Evolutionary conservation across 2,888 invertebrate genomes (phyloP).

Genomic region (Agonopterix alstromeriana): DNA sequence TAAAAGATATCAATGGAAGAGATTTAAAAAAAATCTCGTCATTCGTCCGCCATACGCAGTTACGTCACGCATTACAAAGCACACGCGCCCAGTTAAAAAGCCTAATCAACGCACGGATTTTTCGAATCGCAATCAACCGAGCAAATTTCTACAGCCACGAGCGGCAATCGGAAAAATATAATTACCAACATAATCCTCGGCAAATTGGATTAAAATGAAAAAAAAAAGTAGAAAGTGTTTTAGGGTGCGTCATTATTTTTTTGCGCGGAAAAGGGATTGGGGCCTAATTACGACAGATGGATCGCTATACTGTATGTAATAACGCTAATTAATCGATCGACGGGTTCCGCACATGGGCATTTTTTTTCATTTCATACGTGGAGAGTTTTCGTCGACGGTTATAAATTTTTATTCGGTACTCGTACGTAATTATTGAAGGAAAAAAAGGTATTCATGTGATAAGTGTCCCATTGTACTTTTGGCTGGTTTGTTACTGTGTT

Average conservation of each 20-base stretch:
- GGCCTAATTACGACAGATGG: conserved; percentile 74
- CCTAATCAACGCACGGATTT: conserved; percentile 65
- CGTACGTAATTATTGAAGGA: no score
- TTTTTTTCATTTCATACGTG: conserved; percentile 11
- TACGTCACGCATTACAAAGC: conserved; percentile 3
- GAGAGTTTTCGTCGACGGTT: no score
- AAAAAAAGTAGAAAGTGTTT: conserved; percentile 71
- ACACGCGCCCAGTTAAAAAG: conserved; percentile 49
- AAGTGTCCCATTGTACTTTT: no score
- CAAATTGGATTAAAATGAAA: conserved; percentile 77
- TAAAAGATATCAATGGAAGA: no score
- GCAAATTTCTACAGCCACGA: conserved; percentile 55
- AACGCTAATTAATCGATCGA: conserved; percentile 73
- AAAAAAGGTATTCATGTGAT: no score
- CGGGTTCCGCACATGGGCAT: conserved; percentile 40
- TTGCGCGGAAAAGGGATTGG: conserved; percentile 59
- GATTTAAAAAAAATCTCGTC: no score
- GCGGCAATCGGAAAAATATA: conserved; percentile 75
- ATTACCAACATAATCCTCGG: conserved; percentile 76
- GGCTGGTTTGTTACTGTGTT: no score
- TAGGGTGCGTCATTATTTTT: conserved; percentile 75
- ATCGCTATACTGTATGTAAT: conserved; percentile 68
- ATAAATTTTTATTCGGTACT: no score
- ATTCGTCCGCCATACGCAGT: no score
- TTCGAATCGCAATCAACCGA: conserved; percentile 64